Conservation (phyloP, 1,140 invertebrate species). For the Hormaphis cornu region DNA sequence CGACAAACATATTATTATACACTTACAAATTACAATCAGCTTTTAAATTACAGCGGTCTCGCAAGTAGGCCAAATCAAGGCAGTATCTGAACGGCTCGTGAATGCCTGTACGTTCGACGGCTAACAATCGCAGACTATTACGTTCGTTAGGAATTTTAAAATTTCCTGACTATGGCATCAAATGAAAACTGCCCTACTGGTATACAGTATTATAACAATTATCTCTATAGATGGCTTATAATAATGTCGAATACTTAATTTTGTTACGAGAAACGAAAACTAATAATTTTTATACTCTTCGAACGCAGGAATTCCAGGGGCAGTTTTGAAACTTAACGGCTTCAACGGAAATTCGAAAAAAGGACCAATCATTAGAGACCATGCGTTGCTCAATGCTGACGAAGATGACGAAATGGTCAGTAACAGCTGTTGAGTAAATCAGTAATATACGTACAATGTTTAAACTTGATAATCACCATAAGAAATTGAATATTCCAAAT, state of each 20-base stretch:
- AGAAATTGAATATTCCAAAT: too few relatives aligned
- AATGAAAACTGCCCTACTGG: conserved; percentile 27
- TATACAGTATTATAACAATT: neutral
- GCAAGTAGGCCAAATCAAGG: conserved; percentile 14
- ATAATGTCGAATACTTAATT: too few relatives aligned
- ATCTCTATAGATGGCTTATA: neutral
- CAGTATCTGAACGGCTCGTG: conserved; percentile 25
- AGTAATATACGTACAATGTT: too few relatives aligned
- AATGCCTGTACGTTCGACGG: conserved; percentile 28
- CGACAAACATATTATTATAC: neutral
- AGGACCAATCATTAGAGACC: neutral
- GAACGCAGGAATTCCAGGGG: neutral
- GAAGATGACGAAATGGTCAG: conserved; percentile 28
- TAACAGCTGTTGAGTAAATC: too few relatives aligned
- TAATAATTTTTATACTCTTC: neutral
- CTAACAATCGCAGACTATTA: conserved; percentile 23
- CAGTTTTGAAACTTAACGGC: conserved; percentile 24
- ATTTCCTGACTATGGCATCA: conserved; percentile 32
- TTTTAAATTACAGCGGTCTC: conserved; percentile 25
- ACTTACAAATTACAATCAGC: neutral
- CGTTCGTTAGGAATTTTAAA: conserved; percentile 30
- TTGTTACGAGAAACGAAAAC: neutral
- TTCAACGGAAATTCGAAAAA: neutral
- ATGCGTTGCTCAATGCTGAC: neutral
- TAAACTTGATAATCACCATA: too few relatives aligned